Conservation (phyloP, 2,797 vertebrate species). For the Mormyrops boulengeri region DNA sequence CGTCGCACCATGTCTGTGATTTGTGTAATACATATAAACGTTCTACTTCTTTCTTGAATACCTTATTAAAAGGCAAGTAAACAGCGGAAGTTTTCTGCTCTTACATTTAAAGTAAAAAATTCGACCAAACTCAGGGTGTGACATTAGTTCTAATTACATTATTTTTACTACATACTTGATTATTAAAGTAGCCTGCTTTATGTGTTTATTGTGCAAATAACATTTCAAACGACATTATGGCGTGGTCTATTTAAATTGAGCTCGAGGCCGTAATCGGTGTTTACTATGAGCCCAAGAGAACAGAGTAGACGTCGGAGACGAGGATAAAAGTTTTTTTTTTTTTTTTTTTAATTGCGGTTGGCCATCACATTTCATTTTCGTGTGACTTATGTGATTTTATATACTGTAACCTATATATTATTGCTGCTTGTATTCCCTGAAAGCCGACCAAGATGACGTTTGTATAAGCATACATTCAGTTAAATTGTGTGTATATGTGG, state of each 20-base stretch:
- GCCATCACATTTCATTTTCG: neutral
- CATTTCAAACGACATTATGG: neutral
- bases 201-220: neutral
- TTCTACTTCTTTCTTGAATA: neutral
- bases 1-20: neutral
- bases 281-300: neutral
- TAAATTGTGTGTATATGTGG: neutral
- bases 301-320: neutral
- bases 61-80: neutral
- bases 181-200: neutral
- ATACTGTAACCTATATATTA: neutral
- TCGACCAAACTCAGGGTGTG: neutral
- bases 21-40: neutral
- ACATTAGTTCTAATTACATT: neutral
- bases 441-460: neutral
- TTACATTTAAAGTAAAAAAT: neutral
- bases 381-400: neutral
- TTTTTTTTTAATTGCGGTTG: neutral
- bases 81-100: neutral
- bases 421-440: neutral
- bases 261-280: neutral
- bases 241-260: neutral
- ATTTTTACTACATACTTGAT: neutral
- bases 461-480: neutral
- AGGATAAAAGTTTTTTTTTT: neutral